Conservation (phyloP, 2,113 vertebrate genomes). For the Notothenia coriiceps region DNA sequence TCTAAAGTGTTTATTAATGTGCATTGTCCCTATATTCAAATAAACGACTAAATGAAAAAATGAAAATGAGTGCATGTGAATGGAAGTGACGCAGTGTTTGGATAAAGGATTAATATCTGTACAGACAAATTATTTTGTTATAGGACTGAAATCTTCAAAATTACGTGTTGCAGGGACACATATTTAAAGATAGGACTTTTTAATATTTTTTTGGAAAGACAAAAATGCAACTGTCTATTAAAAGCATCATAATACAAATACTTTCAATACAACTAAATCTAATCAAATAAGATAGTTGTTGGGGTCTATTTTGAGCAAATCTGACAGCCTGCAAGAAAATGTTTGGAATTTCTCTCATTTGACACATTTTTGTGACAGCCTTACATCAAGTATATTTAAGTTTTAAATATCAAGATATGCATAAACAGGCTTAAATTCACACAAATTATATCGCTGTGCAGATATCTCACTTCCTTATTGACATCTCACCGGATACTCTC, state of each 20-base stretch:
- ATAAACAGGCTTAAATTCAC: too few relatives aligned
- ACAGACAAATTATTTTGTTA: background rate
- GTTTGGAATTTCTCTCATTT: background rate
- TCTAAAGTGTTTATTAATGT: too few relatives aligned
- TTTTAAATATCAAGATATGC: background rate
- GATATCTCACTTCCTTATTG: background rate
- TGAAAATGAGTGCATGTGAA: too few relatives aligned
- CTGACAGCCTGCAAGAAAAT: background rate
- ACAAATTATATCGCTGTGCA: background rate
- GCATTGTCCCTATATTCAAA: too few relatives aligned
- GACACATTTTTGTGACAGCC: background rate
- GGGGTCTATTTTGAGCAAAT: background rate
- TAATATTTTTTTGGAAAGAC: background rate
- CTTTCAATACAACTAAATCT: too few relatives aligned
- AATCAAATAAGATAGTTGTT: too few relatives aligned
- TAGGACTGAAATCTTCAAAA: background rate
- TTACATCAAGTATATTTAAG: background rate
- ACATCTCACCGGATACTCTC: constrained; percentile 7
- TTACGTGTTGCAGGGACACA: background rate
- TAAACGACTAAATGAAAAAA: too few relatives aligned
- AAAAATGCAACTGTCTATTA: background rate
- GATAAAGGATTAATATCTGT: background rate
- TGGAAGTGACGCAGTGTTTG: background rate
- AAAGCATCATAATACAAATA: background rate
- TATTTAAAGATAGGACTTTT: background rate